Base-by-base conservation (phyloP, 2,113 vertebrate genomes). In the Eretmochelys imbricata region DNA sequence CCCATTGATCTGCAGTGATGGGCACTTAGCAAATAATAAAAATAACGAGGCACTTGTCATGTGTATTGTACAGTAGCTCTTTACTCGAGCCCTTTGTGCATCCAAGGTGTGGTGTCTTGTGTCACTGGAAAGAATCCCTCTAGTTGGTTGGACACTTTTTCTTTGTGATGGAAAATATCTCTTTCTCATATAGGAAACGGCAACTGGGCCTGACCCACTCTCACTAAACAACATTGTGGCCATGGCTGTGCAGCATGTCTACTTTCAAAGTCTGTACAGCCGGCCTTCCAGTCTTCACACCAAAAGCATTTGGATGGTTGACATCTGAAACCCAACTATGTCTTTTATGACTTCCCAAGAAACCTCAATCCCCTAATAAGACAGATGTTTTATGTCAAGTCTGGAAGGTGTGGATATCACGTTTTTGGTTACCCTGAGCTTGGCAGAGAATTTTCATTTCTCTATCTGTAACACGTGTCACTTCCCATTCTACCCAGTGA, bases 321-420 rank as follows among this genome's bases (percentile, higher is more conserved):
- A 13, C 84, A 22, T 88, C 50, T 96, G 85, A 87, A 93, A 57
- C 49, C 80, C 88, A 93, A 2, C 50, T 54, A 0, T 57, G 8
- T 88, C 90, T 97, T 94, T 96, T 88, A 95, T 72, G 62, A 25
- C 82, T 89, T 96, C 35, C 72, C 84, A 75, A 89, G 48, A 80
- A 65, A 87, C 65, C 75, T 65, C 62, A 49, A 13, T 35, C 80
- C 27, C 53, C 87, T 84, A 59, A 84, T 22, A 42, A 20, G 79
- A 54, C 50, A 81, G 50, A 25, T 54, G 59, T 75, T 2, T 62
- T 85, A 62, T 82, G 48, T 54, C 91, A 90, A 53, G 55, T 93
- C 90, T 87, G 92, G 35, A 1, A 1, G 57, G 89, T 91, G 49
- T 69, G 53, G 10, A 35, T 35, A 46, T 88, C 35, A 31, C 49